Evolutionary conservation across 2,888 invertebrate genomes (phyloP).

Genomic region (Timema podura): DNA sequence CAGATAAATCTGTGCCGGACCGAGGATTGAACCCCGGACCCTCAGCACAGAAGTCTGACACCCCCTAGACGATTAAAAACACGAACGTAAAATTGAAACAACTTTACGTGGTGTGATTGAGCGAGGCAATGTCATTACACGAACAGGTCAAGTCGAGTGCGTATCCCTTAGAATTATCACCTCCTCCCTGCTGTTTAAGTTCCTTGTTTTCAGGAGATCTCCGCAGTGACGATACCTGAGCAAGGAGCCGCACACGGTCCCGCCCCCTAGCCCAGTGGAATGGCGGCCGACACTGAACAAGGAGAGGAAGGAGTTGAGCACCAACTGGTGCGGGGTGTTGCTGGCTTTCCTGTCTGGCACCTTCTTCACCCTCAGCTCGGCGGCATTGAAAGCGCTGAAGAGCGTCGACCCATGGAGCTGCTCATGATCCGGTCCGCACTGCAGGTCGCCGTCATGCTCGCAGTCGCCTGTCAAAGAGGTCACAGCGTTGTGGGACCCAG

Average conservation of each 20-base stretch:
- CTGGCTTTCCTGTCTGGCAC: constrained; percentile 48
- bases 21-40: too few species aligned
- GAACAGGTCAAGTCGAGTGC: too few species aligned
- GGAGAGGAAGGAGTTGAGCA: not conserved
- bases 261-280: not conserved
- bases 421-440: constrained; percentile 44
- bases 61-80: too few species aligned
- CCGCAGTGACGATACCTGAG: constrained; percentile 8
- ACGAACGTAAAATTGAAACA: too few species aligned
- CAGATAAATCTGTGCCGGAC: too few species aligned
- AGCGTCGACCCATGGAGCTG: constrained; percentile 48
- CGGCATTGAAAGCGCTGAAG: constrained; percentile 45
- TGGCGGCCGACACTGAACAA: constrained; percentile 23
- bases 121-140: too few species aligned
- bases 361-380: constrained; percentile 48
- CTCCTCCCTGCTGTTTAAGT: too few species aligned
- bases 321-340: constrained; percentile 40
- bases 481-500: constrained; percentile 43
- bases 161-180: too few species aligned
- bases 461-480: constrained; percentile 40
- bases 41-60: too few species aligned
- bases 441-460: constrained; percentile 44
- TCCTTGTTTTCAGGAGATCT: not conserved
- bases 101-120: too few species aligned
- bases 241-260: not conserved